Evolutionary conservation across 1,140 invertebrate genomes (phyloP).

Genomic region (Meloidogyne chitwoodi): DNA sequence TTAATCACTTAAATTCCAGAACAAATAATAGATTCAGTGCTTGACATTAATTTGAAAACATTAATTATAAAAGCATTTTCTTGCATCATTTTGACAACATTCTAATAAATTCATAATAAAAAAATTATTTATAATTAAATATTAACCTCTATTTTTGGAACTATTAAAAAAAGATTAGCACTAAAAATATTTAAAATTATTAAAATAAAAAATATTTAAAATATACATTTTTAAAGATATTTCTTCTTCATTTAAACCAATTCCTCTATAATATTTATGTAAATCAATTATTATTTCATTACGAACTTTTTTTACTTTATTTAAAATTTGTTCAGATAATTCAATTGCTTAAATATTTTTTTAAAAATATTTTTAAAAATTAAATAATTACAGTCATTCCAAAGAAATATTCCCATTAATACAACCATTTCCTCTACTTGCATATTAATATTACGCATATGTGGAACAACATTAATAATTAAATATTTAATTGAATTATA

Average conservation of each 20-base stretch:
- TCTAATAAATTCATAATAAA: not conserved
- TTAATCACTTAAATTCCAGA: too few relatives aligned
- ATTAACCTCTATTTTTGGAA: constrained; percentile 44
- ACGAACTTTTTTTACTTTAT: constrained; percentile 3
- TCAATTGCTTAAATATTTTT: not conserved
- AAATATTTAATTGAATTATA: constrained; percentile 41
- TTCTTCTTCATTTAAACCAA: constrained; percentile 19
- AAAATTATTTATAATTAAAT: too few relatives aligned
- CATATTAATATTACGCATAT: constrained; percentile 42
- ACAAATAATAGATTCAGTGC: not conserved
- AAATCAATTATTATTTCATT: constrained; percentile 23
- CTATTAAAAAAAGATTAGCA: constrained; percentile 41
- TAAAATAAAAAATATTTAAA: not conserved
- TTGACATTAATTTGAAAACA: not conserved
- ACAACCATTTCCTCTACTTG: constrained; percentile 42
- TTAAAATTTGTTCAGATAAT: not conserved
- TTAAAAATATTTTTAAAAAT: not conserved
- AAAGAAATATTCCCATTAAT: constrained; percentile 40
- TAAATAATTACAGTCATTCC: constrained; percentile 35
- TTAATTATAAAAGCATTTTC: not conserved
- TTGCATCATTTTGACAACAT: not conserved
- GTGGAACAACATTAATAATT: constrained; percentile 41
- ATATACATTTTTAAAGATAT: constrained; percentile 24
- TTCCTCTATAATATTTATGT: constrained; percentile 14
- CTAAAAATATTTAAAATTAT: not conserved